Conservation (phyloP, 2,113 vertebrate species). For the Lathamus discolor region DNA sequence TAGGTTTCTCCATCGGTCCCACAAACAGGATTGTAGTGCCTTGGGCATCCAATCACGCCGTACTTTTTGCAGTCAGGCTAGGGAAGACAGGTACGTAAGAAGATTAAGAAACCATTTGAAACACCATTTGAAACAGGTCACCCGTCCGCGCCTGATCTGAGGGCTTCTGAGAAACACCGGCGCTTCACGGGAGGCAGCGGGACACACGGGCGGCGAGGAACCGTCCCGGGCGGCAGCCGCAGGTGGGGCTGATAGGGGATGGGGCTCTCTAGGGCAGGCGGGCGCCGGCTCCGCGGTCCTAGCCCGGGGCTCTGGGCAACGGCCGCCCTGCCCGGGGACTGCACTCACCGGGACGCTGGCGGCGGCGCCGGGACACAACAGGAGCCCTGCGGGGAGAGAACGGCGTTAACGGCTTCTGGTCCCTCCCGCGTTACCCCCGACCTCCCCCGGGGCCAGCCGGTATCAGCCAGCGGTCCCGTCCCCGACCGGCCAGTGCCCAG, state of each 20-base stretch:
- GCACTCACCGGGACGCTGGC: slow-evolving; percentile 24
- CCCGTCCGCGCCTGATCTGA: neutral
- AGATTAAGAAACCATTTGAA: too few species aligned
- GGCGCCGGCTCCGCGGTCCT: neutral
- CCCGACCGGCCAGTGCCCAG: neutral
- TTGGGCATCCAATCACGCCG: neutral
- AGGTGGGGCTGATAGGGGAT: rapidly evolving
- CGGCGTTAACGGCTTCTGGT: neutral
- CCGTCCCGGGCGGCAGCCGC: neutral
- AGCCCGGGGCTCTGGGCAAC: neutral
- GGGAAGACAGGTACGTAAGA: neutral
- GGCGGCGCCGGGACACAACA: neutral
- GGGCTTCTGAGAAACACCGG: neutral
- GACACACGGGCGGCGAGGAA: neutral
- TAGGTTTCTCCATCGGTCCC: slow-evolving; percentile 70
- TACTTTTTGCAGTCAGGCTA: slow-evolving; percentile 50
- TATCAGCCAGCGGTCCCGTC: neutral
- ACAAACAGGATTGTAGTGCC: slow-evolving; percentile 54
- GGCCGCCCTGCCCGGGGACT: neutral
- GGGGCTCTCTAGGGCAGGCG: neutral
- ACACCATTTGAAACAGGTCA: neutral
- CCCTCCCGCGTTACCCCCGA: neutral
- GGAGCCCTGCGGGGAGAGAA: neutral
- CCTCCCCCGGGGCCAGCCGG: neutral
- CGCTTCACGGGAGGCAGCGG: neutral